These are phyloP conservation scores for Drosophila nr. medialis DNA, from an alignment of 2,888 invertebrate species.

Conservation along the genomic window DNA sequence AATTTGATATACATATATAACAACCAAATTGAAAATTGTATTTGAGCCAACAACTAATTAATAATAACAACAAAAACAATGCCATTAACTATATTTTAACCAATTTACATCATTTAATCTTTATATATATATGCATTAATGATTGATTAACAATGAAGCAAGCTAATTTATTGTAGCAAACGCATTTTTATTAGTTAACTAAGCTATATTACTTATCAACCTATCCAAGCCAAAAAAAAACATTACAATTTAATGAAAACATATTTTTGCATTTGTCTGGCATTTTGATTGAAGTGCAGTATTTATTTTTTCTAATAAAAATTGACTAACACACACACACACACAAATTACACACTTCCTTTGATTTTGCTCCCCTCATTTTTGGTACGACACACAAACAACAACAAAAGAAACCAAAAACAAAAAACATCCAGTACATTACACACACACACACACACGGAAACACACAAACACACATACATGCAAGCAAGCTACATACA, in stretches of 20 bases:
- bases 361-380: conserved; percentile 57
- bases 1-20: conserved; percentile 20
- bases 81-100: conserved; percentile 34
- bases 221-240: conserved; percentile 6
- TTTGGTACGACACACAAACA: conserved; percentile 30
- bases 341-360: conserved; percentile 16
- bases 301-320: conserved; percentile 14
- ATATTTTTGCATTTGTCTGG: conserved; percentile 53
- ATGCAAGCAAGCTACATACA: conserved; percentile 59
- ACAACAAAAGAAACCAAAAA: neutral
- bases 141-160: conserved; percentile 50
- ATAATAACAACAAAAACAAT: conserved; percentile 12
- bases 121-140: conserved; percentile 43
- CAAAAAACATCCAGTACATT: conserved; percentile 14
- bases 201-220: conserved; percentile 33
- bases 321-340: conserved; percentile 13
- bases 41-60: conserved; percentile 43
- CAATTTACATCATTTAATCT: conserved; percentile 41
- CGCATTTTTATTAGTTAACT: conserved; percentile 46
- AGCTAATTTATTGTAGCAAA: conserved; percentile 47
- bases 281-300: conserved; percentile 50
- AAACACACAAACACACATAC: conserved; percentile 39
- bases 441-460: conserved; percentile 34
- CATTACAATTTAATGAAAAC: neutral
- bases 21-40: conserved; percentile 17